Percentiles rank a stretch among this genome's conserved stretches.
phyloP scores from a whole-genome alignment of 92 coral and sea anemone genomes.

The Epizoanthus fatuus region DNA sequence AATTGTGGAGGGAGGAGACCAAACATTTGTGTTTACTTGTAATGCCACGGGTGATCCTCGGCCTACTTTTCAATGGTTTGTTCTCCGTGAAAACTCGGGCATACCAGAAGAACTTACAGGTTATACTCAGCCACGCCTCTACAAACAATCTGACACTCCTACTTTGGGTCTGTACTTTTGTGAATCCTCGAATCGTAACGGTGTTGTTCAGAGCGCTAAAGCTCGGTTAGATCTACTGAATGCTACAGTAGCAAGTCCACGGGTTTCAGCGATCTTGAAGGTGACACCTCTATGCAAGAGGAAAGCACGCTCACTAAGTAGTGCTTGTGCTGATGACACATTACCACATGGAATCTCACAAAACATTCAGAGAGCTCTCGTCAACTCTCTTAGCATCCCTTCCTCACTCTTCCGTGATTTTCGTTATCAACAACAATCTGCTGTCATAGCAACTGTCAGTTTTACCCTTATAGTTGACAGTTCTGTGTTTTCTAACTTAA shows the following conservation, averaged over 20 bases:
- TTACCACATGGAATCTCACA: slow-evolving; percentile 14
- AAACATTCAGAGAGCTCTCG: background rate
- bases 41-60: slow-evolving; percentile 55
- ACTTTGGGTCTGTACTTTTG: slow-evolving; percentile 59
- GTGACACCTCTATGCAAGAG: slow-evolving; percentile 2
- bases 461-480: slow-evolving; percentile 11
- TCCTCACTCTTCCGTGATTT: slow-evolving; percentile 6
- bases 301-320: background rate
- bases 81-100: slow-evolving; percentile 41
- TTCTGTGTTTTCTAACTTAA: background rate
- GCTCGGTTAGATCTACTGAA: slow-evolving; percentile 52
- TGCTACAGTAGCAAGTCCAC: slow-evolving; percentile 45
- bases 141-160: background rate
- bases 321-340: background rate
- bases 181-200: slow-evolving; percentile 49
- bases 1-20: slow-evolving; percentile 19
- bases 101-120: slow-evolving; percentile 19
- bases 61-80: slow-evolving; percentile 63
- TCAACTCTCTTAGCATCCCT: background rate
- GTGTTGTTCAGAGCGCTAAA: slow-evolving; percentile 38
- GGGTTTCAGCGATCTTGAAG: slow-evolving; percentile 21
- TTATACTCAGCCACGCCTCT: slow-evolving; percentile 24
- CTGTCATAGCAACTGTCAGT: slow-evolving; percentile 4
- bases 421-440: slow-evolving; percentile 18
- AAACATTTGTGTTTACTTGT: slow-evolving; percentile 40